phyloP scores from a whole-genome alignment of 2,888 invertebrate genomes.

The Netelia melanura region DNA sequence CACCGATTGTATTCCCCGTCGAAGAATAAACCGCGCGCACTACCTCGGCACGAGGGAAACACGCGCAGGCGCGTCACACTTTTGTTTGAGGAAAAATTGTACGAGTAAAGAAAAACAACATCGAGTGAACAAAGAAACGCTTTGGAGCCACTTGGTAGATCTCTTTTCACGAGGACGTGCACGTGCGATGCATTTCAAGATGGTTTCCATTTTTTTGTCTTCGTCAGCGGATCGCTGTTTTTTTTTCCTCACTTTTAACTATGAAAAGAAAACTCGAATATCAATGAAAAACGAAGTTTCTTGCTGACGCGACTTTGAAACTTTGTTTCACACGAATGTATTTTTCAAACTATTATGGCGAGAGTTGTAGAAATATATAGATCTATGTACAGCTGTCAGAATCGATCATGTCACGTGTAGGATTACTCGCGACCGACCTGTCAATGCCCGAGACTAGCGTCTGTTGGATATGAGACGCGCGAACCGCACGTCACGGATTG shows the following conservation, averaged over 20 bases:
- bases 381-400: slow-evolving; percentile 12
- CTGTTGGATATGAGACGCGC: slow-evolving; percentile 67
- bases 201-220: slow-evolving; percentile 24
- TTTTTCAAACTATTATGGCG: neutral
- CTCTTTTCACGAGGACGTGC: slow-evolving; percentile 17
- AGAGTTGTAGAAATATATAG: neutral
- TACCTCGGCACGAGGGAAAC: slow-evolving; percentile 45
- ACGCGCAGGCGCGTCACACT: slow-evolving; percentile 44
- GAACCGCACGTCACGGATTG: slow-evolving; percentile 77
- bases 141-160: slow-evolving; percentile 6
- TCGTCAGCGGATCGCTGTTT: neutral
- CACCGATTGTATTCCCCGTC: slow-evolving; percentile 6
- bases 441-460: slow-evolving; percentile 69
- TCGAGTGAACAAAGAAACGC: slow-evolving; percentile 6
- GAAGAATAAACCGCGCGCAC: slow-evolving; percentile 10
- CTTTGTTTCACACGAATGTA: neutral
- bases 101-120: slow-evolving; percentile 26
- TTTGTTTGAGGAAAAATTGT: slow-evolving; percentile 52
- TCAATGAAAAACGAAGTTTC: slow-evolving; percentile 15
- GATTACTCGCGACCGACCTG: slow-evolving; percentile 77
- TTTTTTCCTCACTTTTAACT: neutral
- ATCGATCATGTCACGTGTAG: slow-evolving; percentile 53
- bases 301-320: neutral
- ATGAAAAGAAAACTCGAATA: slow-evolving; percentile 27
- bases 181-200: slow-evolving; percentile 36